Conservation (phyloP, 2,888 invertebrate genomes). For the Adelognathus sp. region DNA sequence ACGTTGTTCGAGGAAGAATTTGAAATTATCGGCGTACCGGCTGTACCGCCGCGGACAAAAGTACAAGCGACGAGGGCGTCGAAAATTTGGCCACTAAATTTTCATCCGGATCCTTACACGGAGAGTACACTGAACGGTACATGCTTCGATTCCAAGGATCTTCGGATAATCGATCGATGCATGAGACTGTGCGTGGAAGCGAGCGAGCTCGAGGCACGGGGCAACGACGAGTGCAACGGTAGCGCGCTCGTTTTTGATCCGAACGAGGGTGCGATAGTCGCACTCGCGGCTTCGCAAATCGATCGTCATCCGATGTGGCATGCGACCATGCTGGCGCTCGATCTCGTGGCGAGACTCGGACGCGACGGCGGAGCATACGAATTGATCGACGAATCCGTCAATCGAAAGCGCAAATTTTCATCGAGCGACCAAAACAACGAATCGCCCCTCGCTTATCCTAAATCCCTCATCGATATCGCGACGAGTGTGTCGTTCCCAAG, state of each 20-base stretch:
- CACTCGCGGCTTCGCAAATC: constrained; percentile 85
- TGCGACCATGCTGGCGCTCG: constrained; percentile 92
- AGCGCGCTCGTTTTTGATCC: constrained; percentile 91
- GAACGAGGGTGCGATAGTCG: constrained; percentile 81
- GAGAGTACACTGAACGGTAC: constrained; percentile 86
- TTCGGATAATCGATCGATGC: constrained; percentile 83
- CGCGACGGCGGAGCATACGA: constrained; percentile 88
- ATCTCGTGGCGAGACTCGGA: constrained; percentile 92
- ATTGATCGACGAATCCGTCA: constrained; percentile 32
- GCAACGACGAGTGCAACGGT: constrained; percentile 73
- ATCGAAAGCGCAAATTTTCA: constrained; percentile 9
- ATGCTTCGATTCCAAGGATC: constrained; percentile 84
- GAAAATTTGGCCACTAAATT: constrained; percentile 91
- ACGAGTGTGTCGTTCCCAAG: too few relatives aligned
- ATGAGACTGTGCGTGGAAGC: constrained; percentile 85
- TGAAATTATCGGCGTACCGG: constrained; percentile 84
- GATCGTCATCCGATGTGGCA: constrained; percentile 89
- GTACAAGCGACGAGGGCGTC: constrained; percentile 85
- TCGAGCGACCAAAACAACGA: not conserved
- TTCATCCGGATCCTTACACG: constrained; percentile 89
- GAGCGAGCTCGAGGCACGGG: constrained; percentile 75
- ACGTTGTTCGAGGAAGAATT: constrained; percentile 83
- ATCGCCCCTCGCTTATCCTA: constrained; percentile 25
- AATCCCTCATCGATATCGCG: constrained; percentile 4
- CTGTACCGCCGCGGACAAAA: constrained; percentile 85